phyloP scores from a whole-genome alignment of 1,140 invertebrate species.

The Theocolax elegans region DNA sequence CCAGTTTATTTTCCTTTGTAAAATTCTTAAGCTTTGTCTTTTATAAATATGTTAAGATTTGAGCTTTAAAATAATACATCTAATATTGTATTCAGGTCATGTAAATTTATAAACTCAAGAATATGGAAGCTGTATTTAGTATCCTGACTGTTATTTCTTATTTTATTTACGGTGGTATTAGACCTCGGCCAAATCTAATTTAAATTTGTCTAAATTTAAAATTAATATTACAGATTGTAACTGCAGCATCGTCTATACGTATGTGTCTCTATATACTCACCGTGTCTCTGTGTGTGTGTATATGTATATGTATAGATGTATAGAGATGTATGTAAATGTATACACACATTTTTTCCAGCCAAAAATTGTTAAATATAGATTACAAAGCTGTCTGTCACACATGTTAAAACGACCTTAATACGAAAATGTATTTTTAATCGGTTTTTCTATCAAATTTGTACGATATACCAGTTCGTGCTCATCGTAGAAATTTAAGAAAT shows the following conservation, averaged over 20 bases:
- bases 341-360: neutral
- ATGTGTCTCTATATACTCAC: too few relatives aligned
- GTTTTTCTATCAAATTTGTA: conserved; percentile 3
- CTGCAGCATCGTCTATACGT: neutral
- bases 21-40: too few relatives aligned
- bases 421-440: conserved; percentile 12
- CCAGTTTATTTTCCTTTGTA: too few relatives aligned
- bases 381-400: neutral
- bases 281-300: too few relatives aligned
- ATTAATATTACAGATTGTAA: neutral
- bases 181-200: neutral
- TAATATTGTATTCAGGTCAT: conserved; percentile 21
- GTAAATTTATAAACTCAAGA: conserved; percentile 22
- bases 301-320: too few relatives aligned
- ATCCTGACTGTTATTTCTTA: neutral
- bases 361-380: conserved; percentile 19
- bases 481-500: neutral
- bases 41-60: neutral
- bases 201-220: conserved; percentile 7
- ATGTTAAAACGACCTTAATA: conserved; percentile 1
- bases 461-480: too few relatives aligned
- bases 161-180: neutral
- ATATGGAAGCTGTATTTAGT: neutral
- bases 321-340: too few relatives aligned
- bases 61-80: neutral